A percentile compares a stretch with the other conserved stretches of the same genome.
These are phyloP conservation scores for Pristionchus japonicus DNA, from an alignment of 2,888 invertebrate species.

Conservation along the genomic window DNA sequence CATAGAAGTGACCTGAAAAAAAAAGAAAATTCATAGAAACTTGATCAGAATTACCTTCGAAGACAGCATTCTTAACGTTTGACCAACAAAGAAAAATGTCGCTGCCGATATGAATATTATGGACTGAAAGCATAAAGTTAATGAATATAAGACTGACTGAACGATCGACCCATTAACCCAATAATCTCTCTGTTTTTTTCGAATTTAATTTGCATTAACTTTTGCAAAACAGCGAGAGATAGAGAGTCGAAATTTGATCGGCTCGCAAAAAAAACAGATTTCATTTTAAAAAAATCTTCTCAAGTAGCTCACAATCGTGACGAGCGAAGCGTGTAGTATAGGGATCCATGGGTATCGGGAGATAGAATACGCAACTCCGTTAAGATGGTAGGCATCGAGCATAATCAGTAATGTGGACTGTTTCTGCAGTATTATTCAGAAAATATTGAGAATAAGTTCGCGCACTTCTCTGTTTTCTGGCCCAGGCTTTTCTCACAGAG, in stretches of 20 bases:
- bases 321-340: not conserved
- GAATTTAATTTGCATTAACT: not conserved
- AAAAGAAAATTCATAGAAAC: not conserved
- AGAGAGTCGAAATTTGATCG: not conserved
- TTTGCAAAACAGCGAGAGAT: no score
- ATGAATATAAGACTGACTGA: no score
- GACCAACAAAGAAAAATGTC: not conserved
- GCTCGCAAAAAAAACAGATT: no score
- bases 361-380: not conserved
- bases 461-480: no score
- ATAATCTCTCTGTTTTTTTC: no score
- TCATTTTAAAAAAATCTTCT: not conserved
- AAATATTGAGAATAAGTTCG: no score
- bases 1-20: not conserved
- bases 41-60: not conserved
- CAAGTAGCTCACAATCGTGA: not conserved
- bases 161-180: no score
- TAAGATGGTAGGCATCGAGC: not conserved
- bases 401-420: not conserved
- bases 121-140: not conserved
- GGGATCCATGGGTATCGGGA: not conserved
- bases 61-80: not conserved
- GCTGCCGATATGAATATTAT: not conserved
- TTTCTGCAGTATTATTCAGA: not conserved
- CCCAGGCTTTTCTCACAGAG: no score